Base-by-base conservation (phyloP, 2,113 vertebrate species). In the Syrmaticus mikado region DNA sequence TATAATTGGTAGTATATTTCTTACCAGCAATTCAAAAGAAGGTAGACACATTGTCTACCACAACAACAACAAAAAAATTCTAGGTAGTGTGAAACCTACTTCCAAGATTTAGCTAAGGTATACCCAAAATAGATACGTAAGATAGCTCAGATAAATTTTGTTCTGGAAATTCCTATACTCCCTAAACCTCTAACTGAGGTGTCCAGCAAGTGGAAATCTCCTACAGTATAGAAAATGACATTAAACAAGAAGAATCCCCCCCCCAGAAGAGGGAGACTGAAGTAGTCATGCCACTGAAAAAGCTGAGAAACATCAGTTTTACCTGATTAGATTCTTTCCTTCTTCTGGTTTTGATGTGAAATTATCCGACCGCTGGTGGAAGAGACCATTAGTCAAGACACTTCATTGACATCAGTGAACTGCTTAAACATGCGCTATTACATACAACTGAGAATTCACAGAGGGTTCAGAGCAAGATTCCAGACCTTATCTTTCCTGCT, bases 311-410 rank as follows among this genome's bases (percentile, higher is more conserved):
- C 91, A 65, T 27, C 40, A 48, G 7, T 48, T 90, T 71, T 96
- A 99, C 99, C 99, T 98, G 91, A 99, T 90, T 5, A 96, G 97
- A 96, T 99, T 99, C 64, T 83, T 94, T 86, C 99, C 98, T 93
- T 98, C 93, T 25, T 97, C 92, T 95, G 99, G 98, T 93, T 99
- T 99, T 34, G 82, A 40, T 3, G 15, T 97, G 85, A 98, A 34
- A 80, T 98, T 98, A 58, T 97, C 70, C 9, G 58, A 30, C 94
- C 92, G 12, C 98, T 98, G 71, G 64, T 89, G 70, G 88, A 87
- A 96, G 46, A 97, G 32, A 96, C 6, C 66, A 34, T 89, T 71
- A 74, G 70, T 66, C 30, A 58, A 73, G 21, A 20, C 46, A 90
- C 45, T 89, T 89, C 0, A 0, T 14, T 68, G 21, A 25, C 45